These are phyloP conservation scores for Torymus auratus DNA, from an alignment of 2,888 invertebrate species.

Conservation along the genomic window DNA sequence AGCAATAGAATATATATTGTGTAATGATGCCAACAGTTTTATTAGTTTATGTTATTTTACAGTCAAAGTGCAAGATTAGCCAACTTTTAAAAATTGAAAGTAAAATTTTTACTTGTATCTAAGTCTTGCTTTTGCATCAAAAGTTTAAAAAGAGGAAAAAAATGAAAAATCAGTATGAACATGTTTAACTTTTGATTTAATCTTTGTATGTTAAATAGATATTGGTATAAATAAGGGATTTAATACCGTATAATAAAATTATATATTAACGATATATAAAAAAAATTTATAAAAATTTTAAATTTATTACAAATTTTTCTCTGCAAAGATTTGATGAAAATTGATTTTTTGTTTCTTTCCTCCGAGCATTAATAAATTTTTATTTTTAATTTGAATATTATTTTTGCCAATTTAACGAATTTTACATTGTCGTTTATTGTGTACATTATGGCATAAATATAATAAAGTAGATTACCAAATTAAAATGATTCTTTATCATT, in stretches of 20 bases:
- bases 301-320: slow-evolving; percentile 12
- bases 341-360: slow-evolving; percentile 16
- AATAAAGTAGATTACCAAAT: slow-evolving; percentile 42
- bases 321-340: slow-evolving; percentile 29
- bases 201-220: slow-evolving; percentile 1
- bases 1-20: slow-evolving; percentile 54
- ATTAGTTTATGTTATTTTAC: slow-evolving; percentile 48
- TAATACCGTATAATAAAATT: slow-evolving; percentile 1
- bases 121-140: slow-evolving; percentile 28
- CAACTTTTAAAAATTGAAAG: slow-evolving; percentile 40
- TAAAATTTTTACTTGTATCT: slow-evolving; percentile 23
- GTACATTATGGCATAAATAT: slow-evolving; percentile 34
- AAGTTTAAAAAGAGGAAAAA: slow-evolving; percentile 21
- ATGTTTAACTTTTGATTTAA: slow-evolving; percentile 21
- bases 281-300: slow-evolving; percentile 3
- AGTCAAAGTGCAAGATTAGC: slow-evolving; percentile 34
- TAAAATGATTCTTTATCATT: slow-evolving; percentile 41
- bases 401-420: slow-evolving; percentile 18
- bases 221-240: not conserved
- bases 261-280: too few relatives aligned
- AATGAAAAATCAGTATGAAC: not conserved
- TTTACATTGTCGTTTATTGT: slow-evolving; percentile 38
- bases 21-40: slow-evolving; percentile 50
- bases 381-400: slow-evolving; percentile 10
- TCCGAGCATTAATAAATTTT: slow-evolving; percentile 17